Evolutionary conservation across 2,888 invertebrate species (phyloP).

Genomic region (Criorhina ranunculi): DNA sequence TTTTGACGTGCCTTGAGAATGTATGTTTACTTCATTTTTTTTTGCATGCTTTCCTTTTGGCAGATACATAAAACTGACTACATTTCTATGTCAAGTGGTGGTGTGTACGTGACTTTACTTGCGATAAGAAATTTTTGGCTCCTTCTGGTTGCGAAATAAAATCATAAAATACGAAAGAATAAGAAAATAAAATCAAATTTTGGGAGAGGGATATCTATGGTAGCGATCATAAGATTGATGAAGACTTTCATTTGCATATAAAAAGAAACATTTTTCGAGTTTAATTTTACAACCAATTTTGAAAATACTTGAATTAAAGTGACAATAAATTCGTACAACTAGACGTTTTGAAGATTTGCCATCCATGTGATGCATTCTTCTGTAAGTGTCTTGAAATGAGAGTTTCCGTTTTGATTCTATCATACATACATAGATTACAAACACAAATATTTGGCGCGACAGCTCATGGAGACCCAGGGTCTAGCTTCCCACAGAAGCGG

Average conservation of each 20-base stretch:
- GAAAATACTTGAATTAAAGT: too few species aligned
- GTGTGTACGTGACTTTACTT: slow-evolving; percentile 45
- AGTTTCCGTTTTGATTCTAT: too few species aligned
- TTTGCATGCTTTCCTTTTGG: slow-evolving; percentile 15
- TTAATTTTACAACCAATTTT: too few species aligned
- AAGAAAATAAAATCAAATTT: slow-evolving; percentile 2
- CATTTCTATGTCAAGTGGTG: slow-evolving; percentile 40
- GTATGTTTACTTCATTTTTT: slow-evolving; percentile 16
- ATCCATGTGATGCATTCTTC: too few species aligned
- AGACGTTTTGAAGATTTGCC: too few species aligned
- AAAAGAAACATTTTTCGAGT: too few species aligned
- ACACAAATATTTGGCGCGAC: too few species aligned
- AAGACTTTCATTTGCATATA: background rate
- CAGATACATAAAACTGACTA: slow-evolving; percentile 33
- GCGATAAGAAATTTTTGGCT: slow-evolving; percentile 14
- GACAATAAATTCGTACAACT: too few species aligned
- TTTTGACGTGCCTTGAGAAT: slow-evolving; percentile 55
- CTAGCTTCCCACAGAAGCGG: too few species aligned
- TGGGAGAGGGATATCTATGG: background rate
- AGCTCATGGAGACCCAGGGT: too few species aligned
- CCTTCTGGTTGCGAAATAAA: background rate
- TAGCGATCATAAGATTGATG: background rate
- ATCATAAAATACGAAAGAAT: background rate
- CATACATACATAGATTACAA: too few species aligned
- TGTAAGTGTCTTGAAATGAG: too few species aligned